A percentile compares a stretch with the other conserved stretches of the same genome.
Conservation (phyloP, 2,888 invertebrate genomes). For the Brassicogethes aeneus region DNA sequence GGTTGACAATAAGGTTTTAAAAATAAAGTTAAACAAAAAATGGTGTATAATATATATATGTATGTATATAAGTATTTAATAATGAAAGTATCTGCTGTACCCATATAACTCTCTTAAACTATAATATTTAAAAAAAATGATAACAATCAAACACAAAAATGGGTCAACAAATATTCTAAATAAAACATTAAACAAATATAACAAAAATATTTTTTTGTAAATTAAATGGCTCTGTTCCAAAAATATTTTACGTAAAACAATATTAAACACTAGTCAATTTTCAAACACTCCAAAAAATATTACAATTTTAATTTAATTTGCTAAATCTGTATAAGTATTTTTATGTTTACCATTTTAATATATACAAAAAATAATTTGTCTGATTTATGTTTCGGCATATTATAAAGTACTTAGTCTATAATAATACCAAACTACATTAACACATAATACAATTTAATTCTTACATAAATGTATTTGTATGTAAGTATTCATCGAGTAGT, state of each 20-base stretch:
- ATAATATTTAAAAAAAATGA: background rate
- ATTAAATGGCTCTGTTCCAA: background rate
- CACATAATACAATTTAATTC: no score
- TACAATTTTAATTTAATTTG: background rate
- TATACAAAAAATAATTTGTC: background rate
- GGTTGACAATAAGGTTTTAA: no score
- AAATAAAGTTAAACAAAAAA: no score
- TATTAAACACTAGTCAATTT: no score
- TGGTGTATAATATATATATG: no score
- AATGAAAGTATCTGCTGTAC: background rate
- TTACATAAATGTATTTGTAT: no score
- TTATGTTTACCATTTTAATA: background rate
- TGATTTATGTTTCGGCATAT: background rate
- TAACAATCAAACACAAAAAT: background rate
- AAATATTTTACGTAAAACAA: background rate
- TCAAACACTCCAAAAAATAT: background rate
- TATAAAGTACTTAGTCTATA: background rate
- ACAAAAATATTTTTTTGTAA: background rate
- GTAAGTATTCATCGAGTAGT: no score
- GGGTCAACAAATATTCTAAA: background rate
- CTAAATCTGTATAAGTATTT: background rate
- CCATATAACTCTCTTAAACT: background rate
- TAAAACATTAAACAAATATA: background rate
- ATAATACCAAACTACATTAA: background rate
- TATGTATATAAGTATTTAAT: no score